A percentile compares a stretch with the other conserved stretches of the same genome.
These are phyloP conservation scores for Tigriopus californicus DNA, from an alignment of 2,888 invertebrate species.

Conservation along the genomic window DNA sequence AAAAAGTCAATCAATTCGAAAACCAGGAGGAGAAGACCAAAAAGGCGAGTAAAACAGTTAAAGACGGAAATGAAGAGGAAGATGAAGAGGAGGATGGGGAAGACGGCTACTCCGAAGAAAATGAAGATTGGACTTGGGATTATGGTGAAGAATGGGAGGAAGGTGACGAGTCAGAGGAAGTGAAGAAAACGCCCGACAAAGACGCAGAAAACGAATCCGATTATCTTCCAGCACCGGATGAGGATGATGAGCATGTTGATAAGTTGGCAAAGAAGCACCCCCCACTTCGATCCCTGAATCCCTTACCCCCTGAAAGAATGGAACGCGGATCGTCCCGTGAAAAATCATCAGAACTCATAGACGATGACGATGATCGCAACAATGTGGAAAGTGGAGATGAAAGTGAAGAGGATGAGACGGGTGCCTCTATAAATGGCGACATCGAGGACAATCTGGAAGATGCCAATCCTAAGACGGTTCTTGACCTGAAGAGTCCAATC, in stretches of 20 bases:
- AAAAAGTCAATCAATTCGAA: background rate
- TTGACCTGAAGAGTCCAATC: no score
- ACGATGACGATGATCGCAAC: background rate
- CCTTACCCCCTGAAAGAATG: background rate
- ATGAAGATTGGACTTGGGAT: background rate
- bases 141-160: background rate
- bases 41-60: background rate
- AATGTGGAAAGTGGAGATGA: background rate
- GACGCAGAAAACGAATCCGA: background rate
- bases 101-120: background rate
- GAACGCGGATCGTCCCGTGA: background rate
- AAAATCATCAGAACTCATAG: background rate
- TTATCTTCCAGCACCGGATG: background rate
- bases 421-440: conserved; percentile 25
- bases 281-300: background rate
- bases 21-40: background rate
- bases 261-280: background rate
- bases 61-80: conserved; percentile 23
- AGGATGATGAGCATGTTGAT: background rate
- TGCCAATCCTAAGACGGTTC: background rate
- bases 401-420: background rate
- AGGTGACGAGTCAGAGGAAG: background rate
- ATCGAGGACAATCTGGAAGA: conserved; percentile 25
- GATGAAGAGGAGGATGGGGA: conserved; percentile 14
- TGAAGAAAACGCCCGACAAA: background rate